phyloP scores from a whole-genome alignment of 2,113 vertebrate species.

The Ardeotis arabs region DNA sequence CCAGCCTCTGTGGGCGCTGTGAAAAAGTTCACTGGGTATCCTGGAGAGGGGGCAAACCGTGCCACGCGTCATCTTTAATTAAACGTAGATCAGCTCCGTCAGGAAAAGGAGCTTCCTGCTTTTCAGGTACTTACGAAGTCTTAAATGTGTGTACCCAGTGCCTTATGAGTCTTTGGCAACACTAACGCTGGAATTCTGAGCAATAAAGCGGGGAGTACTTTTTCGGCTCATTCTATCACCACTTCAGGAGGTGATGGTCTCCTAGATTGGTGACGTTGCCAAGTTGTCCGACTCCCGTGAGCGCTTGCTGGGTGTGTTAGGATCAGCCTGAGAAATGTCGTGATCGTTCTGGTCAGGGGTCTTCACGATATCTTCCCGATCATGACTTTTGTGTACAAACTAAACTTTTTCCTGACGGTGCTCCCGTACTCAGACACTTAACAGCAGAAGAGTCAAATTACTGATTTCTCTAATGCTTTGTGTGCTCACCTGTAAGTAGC shows the following conservation, averaged over 20 bases:
- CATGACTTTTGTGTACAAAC: neutral
- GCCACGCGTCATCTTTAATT: neutral
- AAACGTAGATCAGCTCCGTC: neutral
- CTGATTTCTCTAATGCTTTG: neutral
- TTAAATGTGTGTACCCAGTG: neutral
- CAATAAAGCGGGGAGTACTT: neutral
- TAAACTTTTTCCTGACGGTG: neutral
- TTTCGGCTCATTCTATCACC: neutral
- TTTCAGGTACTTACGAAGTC: neutral
- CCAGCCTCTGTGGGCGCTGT: neutral
- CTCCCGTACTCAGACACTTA: neutral
- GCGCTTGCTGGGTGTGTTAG: neutral
- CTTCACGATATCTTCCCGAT: neutral
- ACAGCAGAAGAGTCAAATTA: neutral
- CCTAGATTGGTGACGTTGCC: neutral
- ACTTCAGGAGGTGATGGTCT: neutral
- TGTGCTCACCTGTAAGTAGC: neutral
- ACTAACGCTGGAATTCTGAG: neutral
- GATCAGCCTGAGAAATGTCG: neutral
- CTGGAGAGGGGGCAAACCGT: neutral
- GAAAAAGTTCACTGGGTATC: neutral
- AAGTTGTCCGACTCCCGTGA: neutral
- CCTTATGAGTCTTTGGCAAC: neutral
- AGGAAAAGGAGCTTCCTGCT: neutral
- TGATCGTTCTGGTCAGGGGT: neutral